phyloP scores from a whole-genome alignment of 1,140 invertebrate species.

The Meloidogyne floridensis region DNA sequence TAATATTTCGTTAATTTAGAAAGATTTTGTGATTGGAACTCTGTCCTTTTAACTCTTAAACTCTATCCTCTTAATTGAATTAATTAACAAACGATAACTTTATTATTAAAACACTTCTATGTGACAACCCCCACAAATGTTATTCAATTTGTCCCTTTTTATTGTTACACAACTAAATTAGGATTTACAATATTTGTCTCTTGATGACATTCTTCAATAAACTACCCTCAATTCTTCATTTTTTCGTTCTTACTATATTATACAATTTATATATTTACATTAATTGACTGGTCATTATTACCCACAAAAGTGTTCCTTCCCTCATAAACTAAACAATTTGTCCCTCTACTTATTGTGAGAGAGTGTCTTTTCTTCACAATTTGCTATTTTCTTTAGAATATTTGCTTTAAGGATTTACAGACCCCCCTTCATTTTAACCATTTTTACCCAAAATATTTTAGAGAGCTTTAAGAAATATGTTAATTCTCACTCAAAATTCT shows the following conservation, averaged over 20 bases:
- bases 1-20: too few species aligned
- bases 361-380: not conserved
- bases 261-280: not conserved
- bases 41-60: too few species aligned
- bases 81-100: too few species aligned
- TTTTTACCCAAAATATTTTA: not conserved
- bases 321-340: not conserved
- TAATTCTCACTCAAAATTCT: not conserved
- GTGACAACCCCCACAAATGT: too few species aligned
- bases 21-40: too few species aligned
- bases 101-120: too few species aligned
- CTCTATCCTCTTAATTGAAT: too few species aligned
- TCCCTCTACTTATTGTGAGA: not conserved
- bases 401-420: slow-evolving; percentile 3
- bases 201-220: not conserved
- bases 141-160: too few species aligned
- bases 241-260: not conserved
- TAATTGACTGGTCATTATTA: not conserved
- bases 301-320: not conserved
- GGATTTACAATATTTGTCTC: too few species aligned
- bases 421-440: not conserved
- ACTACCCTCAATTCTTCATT: not conserved
- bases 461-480: not conserved
- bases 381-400: not conserved
- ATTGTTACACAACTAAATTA: too few species aligned